Percentiles rank a stretch among this genome's conserved stretches.
Evolutionary conservation across 2,797 vertebrate genomes (phyloP).

Genomic region (Chiroxiphia lanceolata): DNA sequence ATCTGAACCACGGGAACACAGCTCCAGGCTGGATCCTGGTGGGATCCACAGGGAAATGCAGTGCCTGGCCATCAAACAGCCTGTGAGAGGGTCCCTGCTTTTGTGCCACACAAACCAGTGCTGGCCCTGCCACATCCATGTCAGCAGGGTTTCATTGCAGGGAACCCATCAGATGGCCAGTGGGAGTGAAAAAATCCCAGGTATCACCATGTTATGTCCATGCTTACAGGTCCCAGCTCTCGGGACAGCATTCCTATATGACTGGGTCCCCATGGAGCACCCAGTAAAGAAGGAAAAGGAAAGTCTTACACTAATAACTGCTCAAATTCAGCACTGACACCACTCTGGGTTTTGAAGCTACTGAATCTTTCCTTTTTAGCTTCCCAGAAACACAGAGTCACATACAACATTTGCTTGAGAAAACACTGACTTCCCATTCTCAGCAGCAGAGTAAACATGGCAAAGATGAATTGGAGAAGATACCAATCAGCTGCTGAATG

Average conservation of each 20-base stretch:
- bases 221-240: not conserved
- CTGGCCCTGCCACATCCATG: not conserved
- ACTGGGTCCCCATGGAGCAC: not conserved
- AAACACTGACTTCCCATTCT: not conserved
- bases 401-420: not conserved
- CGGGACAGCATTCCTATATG: not conserved
- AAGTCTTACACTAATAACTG: not conserved
- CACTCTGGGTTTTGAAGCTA: not conserved
- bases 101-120: fast-evolving
- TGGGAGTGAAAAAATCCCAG: not conserved
- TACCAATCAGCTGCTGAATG: not conserved
- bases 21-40: not conserved
- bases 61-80: not conserved
- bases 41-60: not conserved
- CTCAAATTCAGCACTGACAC: not conserved
- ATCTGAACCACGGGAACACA: not conserved
- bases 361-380: not conserved
- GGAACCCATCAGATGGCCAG: not conserved
- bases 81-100: not conserved
- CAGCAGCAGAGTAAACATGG: not conserved
- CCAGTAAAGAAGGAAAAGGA: not conserved
- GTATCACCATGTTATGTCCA: not conserved
- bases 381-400: not conserved
- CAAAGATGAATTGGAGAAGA: not conserved
- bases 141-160: not conserved